phyloP scores from a whole-genome alignment of 2,888 invertebrate species.

The Leptopilina drosophilae region DNA sequence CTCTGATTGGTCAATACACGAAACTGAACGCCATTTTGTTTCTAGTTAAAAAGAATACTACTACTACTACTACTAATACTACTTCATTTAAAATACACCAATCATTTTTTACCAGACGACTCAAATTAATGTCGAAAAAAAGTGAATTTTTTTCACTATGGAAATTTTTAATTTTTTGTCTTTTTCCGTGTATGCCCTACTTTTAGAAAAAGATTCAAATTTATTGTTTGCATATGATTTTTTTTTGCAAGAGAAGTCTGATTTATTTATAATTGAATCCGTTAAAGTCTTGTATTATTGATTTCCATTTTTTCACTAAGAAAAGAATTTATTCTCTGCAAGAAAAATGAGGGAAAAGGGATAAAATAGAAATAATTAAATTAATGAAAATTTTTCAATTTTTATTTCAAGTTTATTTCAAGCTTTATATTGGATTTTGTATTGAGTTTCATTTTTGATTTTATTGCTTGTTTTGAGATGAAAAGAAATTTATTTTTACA shows the following conservation, averaged over 20 bases:
- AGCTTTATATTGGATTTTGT: too few species aligned
- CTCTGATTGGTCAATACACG: conserved; percentile 30
- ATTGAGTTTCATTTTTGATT: too few species aligned
- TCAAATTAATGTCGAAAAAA: background rate
- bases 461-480: too few species aligned
- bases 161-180: background rate
- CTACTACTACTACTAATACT: conserved; percentile 9
- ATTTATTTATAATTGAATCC: background rate
- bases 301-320: background rate
- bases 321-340: too few species aligned
- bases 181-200: background rate
- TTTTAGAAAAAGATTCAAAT: background rate
- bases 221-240: background rate
- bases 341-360: too few species aligned
- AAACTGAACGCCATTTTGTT: conserved; percentile 34
- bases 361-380: too few species aligned
- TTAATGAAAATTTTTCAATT: too few species aligned
- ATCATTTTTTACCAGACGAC: background rate
- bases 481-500: background rate
- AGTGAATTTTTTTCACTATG: background rate
- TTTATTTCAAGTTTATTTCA: too few species aligned
- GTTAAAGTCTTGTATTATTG: conserved; percentile 7
- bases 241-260: background rate
- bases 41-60: conserved; percentile 18
- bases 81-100: conserved; percentile 11